Evolutionary conservation across 2,888 invertebrate species (phyloP).

Genomic region (Catocala sponsa): DNA sequence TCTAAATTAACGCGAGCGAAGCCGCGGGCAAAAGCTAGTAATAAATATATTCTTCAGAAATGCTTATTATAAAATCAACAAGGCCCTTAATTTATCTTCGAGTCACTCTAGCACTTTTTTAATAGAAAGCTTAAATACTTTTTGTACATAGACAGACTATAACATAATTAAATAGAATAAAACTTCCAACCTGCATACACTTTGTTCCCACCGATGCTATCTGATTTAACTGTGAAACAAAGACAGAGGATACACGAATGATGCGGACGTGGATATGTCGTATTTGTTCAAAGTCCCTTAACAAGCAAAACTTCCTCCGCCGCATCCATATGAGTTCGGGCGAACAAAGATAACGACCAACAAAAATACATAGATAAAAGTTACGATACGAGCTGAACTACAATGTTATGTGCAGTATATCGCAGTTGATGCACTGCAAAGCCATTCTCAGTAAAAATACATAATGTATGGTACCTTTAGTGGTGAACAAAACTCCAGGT

Average conservation of each 20-base stretch:
- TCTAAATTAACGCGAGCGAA: too few relatives aligned
- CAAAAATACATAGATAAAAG: conserved; percentile 8
- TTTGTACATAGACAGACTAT: too few relatives aligned
- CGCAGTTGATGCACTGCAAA: conserved; percentile 9
- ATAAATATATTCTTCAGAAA: too few relatives aligned
- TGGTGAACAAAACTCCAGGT: conserved; percentile 27
- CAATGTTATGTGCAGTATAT: conserved; percentile 6
- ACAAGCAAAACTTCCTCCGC: conserved; percentile 10
- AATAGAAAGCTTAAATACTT: too few relatives aligned
- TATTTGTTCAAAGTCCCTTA: conserved; percentile 13
- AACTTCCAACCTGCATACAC: not conserved
- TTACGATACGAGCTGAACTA: conserved; percentile 4
- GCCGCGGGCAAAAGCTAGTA: too few relatives aligned
- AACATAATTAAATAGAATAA: not conserved
- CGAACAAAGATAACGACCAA: conserved; percentile 9
- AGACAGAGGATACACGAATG: not conserved
- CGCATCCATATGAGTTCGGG: conserved; percentile 1
- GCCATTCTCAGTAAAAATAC: conserved; percentile 38
- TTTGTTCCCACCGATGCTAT: not conserved
- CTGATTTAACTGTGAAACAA: not conserved
- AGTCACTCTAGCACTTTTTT: too few relatives aligned
- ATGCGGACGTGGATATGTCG: conserved; percentile 6
- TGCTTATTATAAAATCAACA: too few relatives aligned
- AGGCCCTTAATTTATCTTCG: too few relatives aligned
- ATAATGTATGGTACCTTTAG: conserved; percentile 38